A percentile compares a stretch with the other conserved stretches of the same genome.
phyloP scores from a whole-genome alignment of 1,140 invertebrate genomes.

The Augochlora pura region DNA sequence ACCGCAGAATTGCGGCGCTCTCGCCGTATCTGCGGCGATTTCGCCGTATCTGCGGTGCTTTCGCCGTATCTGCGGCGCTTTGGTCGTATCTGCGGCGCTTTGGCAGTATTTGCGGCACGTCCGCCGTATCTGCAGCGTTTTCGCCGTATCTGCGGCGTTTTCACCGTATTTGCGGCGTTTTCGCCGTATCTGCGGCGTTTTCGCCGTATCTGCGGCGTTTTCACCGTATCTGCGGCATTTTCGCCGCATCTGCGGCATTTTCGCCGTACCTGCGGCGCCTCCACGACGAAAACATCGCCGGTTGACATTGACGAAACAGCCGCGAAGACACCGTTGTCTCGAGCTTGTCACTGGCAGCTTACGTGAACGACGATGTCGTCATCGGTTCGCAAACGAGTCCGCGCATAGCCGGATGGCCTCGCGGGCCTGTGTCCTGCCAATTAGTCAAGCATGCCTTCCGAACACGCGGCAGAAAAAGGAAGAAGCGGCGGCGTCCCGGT shows the following conservation, averaged over 20 bases:
- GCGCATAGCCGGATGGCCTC: constrained; percentile 38
- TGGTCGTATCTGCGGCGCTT: neutral
- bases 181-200: neutral
- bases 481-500: neutral
- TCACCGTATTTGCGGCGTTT: too few relatives aligned
- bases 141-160: neutral
- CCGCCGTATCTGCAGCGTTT: too few relatives aligned
- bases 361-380: constrained; percentile 21
- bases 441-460: constrained; percentile 53
- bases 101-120: too few relatives aligned
- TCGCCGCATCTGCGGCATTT: too few relatives aligned
- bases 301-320: constrained; percentile 8
- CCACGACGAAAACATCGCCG: neutral
- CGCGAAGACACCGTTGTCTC: neutral
- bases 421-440: constrained; percentile 49
- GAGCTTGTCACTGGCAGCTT: neutral
- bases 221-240: too few relatives aligned
- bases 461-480: constrained; percentile 21
- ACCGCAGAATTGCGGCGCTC: constrained; percentile 12
- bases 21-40: neutral
- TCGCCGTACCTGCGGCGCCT: neutral
- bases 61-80: neutral
- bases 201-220: neutral
- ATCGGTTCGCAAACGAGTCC: constrained; percentile 48
- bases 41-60: neutral